Evolutionary conservation across 2,888 invertebrate genomes (phyloP), one percentile per base, ranked within the genome.

Genomic region (Entomobrya proxima): DNA sequence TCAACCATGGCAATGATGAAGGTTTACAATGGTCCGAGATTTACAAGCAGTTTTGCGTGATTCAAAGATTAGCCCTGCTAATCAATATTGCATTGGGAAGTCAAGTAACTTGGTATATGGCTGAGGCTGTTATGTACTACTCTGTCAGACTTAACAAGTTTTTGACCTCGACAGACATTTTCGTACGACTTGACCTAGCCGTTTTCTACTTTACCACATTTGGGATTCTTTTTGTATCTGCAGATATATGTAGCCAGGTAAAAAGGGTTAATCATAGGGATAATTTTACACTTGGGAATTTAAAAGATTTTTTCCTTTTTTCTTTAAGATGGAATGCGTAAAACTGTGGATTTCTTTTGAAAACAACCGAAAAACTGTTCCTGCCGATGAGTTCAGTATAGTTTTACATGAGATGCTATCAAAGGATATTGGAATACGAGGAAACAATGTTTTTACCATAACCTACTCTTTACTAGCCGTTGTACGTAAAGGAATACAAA

Each of bases 371-470:
- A 75, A 47, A 40, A 55, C n/a, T 0, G 67, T 80, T 9, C 75
- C 85, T 9, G 2, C 35, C 0, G 67, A 85, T 30, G 75, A 85
- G 30, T 27, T 80, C n/a, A 55, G 58, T n/a, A 40, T 85, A 0
- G 85, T 85, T 1, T 32, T 85, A 27, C 79, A 85, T 67, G 78
- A 85, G 18, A 78, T 85, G 74, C 4, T 61, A 2, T 32, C 67
- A 0, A 85, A 80, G 18, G 80, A 80, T 15, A 52, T 85, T 52
- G 85, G 85, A 2, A 80, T 80, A 21, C 18, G 67, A 30, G 85
- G 85, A 30, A 78, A 67, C 13, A 52, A 75, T 24, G 47, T 72
- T 35, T 85, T 85, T 32, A 85, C 85, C 4, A 80, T 85, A 13
- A 85, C 72, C 3, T 85, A 85, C 37, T 61, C 85, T 9, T 18